Percentiles rank a stretch among this genome's conserved stretches.
Conservation (phyloP, 2,113 vertebrate genomes). For the Poecile atricapillus region DNA sequence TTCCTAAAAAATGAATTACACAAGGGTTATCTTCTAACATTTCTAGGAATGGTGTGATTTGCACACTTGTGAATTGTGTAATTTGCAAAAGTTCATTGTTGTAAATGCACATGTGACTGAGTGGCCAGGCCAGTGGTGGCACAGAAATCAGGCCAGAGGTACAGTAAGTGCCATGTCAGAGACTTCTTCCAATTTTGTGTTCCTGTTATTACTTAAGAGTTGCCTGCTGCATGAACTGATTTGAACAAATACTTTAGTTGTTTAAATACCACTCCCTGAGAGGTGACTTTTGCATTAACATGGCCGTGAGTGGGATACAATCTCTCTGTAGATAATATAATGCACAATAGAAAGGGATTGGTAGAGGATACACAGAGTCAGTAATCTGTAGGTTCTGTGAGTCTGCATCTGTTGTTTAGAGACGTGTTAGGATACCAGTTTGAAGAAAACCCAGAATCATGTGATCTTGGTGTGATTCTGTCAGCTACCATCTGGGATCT, state of each 20-base stretch:
- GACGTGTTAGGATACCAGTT: not conserved
- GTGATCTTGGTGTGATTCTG: not conserved
- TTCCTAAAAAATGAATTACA: not conserved
- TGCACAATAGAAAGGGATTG: not conserved
- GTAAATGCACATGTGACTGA: not conserved
- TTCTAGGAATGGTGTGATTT: not conserved
- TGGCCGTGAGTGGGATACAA: not conserved
- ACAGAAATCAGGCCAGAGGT: not conserved
- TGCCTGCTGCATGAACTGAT: not conserved
- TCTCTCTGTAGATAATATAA: not conserved
- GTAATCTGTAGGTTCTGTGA: not conserved
- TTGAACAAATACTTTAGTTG: not conserved
- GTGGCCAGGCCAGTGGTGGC: not conserved
- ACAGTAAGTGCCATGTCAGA: not conserved
- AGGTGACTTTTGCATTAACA: not conserved
- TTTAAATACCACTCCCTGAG: not conserved
- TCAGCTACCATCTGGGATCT: not conserved
- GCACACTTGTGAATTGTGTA: not conserved
- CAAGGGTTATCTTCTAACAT: not conserved
- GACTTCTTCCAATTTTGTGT: not conserved
- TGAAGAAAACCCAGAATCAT: not conserved
- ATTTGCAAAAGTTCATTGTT: not conserved
- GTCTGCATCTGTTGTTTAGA: not conserved
- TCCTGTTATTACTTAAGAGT: not conserved
- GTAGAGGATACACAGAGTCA: not conserved